Conservation (phyloP, 2,797 vertebrate species). For the Myotis daubentonii region DNA sequence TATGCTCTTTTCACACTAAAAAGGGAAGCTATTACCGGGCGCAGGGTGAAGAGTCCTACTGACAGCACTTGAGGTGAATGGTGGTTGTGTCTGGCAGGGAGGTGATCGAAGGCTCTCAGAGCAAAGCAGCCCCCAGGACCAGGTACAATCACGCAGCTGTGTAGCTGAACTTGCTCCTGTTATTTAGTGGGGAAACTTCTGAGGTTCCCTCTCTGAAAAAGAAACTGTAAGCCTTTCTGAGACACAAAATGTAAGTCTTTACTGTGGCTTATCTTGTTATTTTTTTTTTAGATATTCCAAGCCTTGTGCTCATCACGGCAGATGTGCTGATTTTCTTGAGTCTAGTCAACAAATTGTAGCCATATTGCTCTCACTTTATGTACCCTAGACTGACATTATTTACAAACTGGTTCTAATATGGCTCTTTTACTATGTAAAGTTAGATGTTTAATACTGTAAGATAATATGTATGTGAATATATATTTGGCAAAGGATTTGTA, state of each 20-base stretch:
- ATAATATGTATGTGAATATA: background rate
- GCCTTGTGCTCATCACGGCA: background rate
- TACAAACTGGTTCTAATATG: background rate
- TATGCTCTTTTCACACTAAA: conserved; percentile 34
- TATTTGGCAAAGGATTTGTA: background rate
- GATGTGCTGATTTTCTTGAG: background rate
- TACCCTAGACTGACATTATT: background rate
- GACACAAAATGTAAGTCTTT: background rate
- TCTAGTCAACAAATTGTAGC: background rate
- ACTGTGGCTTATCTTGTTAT: background rate
- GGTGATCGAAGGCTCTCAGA: conserved; percentile 49
- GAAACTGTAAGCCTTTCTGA: background rate
- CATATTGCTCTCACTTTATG: background rate
- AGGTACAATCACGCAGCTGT: background rate
- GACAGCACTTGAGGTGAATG: conserved; percentile 55
- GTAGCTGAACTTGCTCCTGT: conserved; percentile 14
- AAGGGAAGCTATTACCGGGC: conserved; percentile 25
- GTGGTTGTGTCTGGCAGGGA: background rate
- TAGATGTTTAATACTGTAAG: background rate
- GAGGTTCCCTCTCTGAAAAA: background rate
- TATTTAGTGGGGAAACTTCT: conserved; percentile 52
- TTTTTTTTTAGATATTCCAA: background rate
- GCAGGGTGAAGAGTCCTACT: background rate
- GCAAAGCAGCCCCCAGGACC: background rate
- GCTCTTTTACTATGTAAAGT: background rate